These are phyloP conservation scores for Apodemus speciosus DNA, from an alignment of 2,113 vertebrate species.

Conservation along the genomic window DNA sequence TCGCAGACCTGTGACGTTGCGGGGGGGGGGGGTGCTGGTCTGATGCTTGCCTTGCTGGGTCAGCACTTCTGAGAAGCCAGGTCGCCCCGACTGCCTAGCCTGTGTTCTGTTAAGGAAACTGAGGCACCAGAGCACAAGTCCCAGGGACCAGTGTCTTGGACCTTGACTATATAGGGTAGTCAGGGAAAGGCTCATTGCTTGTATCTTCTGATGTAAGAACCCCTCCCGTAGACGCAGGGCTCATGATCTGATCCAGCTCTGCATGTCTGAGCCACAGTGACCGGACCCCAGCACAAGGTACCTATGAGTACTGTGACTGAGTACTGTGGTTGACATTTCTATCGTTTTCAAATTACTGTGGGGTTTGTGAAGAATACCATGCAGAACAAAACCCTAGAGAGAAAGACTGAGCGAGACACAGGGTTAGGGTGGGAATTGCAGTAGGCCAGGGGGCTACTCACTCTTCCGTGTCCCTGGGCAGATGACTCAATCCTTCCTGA, in stretches of 20 bases:
- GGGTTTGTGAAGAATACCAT: neutral
- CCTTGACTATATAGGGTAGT: neutral
- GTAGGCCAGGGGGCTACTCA: neutral
- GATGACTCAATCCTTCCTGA: neutral
- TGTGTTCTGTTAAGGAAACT: constrained; percentile 25
- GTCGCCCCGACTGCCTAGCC: neutral
- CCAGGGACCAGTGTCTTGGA: neutral
- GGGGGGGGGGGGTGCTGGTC: constrained; percentile 29
- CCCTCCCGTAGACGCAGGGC: neutral
- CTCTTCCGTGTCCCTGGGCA: neutral
- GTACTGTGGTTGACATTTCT: neutral
- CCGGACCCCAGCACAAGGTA: too few relatives aligned
- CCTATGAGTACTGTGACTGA: fast-evolving
- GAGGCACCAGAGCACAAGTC: constrained; percentile 6
- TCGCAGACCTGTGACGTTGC: constrained; percentile 74
- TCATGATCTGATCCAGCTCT: neutral
- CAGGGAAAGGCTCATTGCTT: neutral
- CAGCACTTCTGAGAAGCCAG: constrained; percentile 80
- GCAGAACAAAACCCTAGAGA: neutral
- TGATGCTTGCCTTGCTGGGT: constrained; percentile 76
- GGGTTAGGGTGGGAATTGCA: neutral
- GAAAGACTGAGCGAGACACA: neutral
- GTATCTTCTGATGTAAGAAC: neutral
- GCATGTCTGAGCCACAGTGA: neutral
- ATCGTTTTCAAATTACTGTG: neutral